Evolutionary conservation across 2,113 vertebrate genomes (phyloP).

Genomic region (Passer domesticus): DNA sequence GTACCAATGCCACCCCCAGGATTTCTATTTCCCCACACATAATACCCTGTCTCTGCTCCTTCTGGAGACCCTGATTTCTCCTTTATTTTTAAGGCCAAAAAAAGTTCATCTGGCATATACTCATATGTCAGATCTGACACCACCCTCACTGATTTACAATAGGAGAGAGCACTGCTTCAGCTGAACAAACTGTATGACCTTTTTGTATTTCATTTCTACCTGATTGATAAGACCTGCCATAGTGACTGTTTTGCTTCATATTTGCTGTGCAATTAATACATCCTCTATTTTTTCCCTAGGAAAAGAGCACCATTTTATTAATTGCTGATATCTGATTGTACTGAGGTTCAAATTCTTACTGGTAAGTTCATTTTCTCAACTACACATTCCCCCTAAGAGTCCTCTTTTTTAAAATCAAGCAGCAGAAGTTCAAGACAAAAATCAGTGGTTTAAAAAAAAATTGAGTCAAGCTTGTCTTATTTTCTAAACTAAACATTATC

Average conservation of each 20-base stretch:
- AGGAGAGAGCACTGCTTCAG: neutral
- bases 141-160: neutral
- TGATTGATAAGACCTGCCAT: neutral
- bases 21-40: neutral
- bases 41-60: neutral
- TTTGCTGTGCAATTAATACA: neutral
- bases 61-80: neutral
- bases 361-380: neutral
- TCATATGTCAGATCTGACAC: neutral
- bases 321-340: neutral
- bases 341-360: neutral
- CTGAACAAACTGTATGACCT: neutral
- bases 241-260: neutral
- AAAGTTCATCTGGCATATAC: neutral
- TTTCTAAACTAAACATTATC: neutral
- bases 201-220: neutral
- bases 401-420: neutral
- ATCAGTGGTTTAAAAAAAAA: neutral
- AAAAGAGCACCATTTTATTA: neutral
- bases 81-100: neutral
- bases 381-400: neutral
- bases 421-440: neutral
- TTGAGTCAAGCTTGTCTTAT: neutral
- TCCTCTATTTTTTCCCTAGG: neutral
- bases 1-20: neutral